Percentiles rank a stretch among this genome's conserved stretches.
Conservation (phyloP, 2,797 vertebrate genomes). For the Bryconaethiops microstoma region DNA sequence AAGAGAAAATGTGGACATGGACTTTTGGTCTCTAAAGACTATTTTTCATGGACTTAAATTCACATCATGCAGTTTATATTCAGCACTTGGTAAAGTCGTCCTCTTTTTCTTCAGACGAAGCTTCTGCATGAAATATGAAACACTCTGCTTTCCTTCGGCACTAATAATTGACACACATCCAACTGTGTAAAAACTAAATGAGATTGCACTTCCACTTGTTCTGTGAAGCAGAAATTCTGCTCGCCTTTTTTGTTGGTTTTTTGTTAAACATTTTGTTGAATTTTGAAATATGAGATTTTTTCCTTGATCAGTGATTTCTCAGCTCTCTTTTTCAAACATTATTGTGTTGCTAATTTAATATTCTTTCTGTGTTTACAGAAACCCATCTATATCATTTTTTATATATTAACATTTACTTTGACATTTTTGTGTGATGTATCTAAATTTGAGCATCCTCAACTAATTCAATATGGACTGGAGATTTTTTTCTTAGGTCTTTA, state of each 20-base stretch:
- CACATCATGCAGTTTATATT: not conserved
- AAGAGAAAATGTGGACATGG: not conserved
- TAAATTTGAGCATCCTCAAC: not conserved
- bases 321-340: not conserved
- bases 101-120: not conserved
- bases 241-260: not conserved
- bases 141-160: not conserved
- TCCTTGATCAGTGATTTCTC: not conserved
- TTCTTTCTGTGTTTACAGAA: not conserved
- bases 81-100: not conserved
- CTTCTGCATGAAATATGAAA: conserved; percentile 3
- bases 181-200: not conserved
- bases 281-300: not conserved
- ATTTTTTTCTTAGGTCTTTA: not conserved
- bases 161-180: not conserved
- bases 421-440: not conserved
- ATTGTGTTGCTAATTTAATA: not conserved
- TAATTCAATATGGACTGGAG: not conserved
- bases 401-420: not conserved
- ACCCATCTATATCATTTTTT: not conserved
- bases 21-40: conserved; percentile 5
- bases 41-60: conserved; percentile 1
- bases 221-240: not conserved
- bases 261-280: not conserved
- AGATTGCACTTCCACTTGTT: not conserved